Base-by-base conservation (phyloP, 2,797 vertebrate species). In the Darevskia mixta region DNA sequence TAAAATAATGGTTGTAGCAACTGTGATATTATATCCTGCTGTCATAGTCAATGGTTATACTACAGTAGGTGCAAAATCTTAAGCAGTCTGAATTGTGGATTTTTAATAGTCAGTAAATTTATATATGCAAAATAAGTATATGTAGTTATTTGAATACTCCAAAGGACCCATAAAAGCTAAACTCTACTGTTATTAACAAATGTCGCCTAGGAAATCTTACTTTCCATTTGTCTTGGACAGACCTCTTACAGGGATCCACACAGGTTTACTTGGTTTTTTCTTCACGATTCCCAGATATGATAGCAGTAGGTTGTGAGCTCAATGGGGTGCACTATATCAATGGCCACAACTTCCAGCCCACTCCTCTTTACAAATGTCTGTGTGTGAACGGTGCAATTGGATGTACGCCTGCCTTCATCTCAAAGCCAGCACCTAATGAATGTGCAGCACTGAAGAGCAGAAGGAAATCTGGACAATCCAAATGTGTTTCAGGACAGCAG, bases 251-350 rank as follows among this genome's bases (percentile, higher is more conserved):
- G 41, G 49, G 64, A 58, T 61, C 20, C 55, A 15, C 17, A 58
- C 9, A 80, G 7, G 25, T 38, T 82, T 82, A 45, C n/a, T 45
- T 35, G 27, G 15, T 80, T 38, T 73, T 3, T 49, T 91, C 89
- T 93, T 87, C 76, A 61, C 43, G 82, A 13, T 91, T 95, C 96
- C 87, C 95, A 99, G 99, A 99, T 94, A 95, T 99, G 94, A 94
- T 98, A 96, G 99, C 98, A 20, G 98, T 99, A 90, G 99, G 99
- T 90, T 99, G 99, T 87, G 98, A 99, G 92, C 95, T 99, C 92
- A 99, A 98, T 82, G 97, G 98, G 35, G 91, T 95, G 58, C 97
- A 98, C 93, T 99, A 99, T 88, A 97, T 96, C 86, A 99, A 99
- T 0, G 98, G 99, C 27, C 97, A 99, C 91, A 95, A 95, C 18